These are phyloP conservation scores for Grus americana DNA, from an alignment of 2,113 vertebrate genomes.

Conservation along the genomic window DNA sequence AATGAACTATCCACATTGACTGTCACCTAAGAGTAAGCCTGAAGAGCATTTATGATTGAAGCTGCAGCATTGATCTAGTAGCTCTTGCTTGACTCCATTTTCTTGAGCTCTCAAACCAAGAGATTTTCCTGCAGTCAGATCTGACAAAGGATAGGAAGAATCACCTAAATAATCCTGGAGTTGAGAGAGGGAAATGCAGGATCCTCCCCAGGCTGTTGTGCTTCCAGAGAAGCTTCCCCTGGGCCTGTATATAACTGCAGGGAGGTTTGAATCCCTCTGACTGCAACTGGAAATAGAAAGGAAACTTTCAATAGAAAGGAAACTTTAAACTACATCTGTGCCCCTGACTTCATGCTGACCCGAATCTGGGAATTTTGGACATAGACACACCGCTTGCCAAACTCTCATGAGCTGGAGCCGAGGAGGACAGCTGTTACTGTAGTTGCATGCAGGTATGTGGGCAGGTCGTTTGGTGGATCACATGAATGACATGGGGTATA, in stretches of 20 bases:
- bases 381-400: not conserved
- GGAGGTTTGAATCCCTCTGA: not conserved
- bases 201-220: not conserved
- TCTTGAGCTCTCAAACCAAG: not conserved
- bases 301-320: not conserved
- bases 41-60: not conserved
- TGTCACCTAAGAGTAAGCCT: not conserved
- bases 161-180: not conserved
- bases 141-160: not conserved
- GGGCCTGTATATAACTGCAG: not conserved
- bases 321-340: not conserved
- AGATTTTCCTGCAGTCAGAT: not conserved
- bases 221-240: not conserved
- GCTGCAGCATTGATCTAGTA: not conserved
- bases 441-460: not conserved
- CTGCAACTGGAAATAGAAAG: not conserved
- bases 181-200: not conserved
- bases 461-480: not conserved
- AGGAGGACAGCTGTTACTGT: not conserved
- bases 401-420: not conserved
- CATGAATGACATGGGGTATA: not conserved
- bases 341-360: not conserved
- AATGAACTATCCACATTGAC: not conserved
- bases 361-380: not conserved
- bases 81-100: not conserved